Evolutionary conservation across 2,797 vertebrate genomes (phyloP).

Genomic region (Lates japonicus): DNA sequence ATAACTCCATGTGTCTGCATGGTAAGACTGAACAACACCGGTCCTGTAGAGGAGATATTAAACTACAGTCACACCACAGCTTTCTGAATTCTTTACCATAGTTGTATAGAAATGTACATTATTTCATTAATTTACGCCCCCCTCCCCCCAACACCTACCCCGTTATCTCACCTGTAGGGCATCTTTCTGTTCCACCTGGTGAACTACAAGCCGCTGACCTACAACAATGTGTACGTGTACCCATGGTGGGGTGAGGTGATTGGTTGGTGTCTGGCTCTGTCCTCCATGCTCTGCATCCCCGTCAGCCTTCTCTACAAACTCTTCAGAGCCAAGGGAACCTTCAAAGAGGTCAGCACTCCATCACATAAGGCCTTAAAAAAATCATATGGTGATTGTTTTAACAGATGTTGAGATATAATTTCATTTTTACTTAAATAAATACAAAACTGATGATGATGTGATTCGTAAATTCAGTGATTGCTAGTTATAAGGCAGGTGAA

Average conservation of each 20-base stretch:
- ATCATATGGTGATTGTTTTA: no score
- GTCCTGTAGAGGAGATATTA: no score
- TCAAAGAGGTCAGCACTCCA: slow-evolving; percentile 87
- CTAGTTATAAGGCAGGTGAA: no score
- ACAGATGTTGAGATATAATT: no score
- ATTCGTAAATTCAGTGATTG: no score
- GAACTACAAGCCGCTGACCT: slow-evolving; percentile 94
- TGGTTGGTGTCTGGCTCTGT: slow-evolving; percentile 92
- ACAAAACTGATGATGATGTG: no score
- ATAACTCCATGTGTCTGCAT: slow-evolving; percentile 96
- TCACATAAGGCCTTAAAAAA: no score
- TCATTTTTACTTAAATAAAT: no score
- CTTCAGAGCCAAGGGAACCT: slow-evolving; percentile 88
- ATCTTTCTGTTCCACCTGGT: slow-evolving; percentile 94
- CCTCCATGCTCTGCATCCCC: slow-evolving; percentile 95
- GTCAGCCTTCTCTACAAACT: slow-evolving; percentile 90
- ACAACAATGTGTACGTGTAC: slow-evolving; percentile 93
- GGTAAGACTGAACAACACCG: slow-evolving; percentile 79
- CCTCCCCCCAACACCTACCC: no score
- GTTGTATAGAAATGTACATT: neutral
- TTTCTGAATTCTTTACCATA: neutral
- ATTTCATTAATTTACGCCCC: neutral
- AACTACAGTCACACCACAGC: neutral
- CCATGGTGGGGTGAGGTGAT: slow-evolving; percentile 96
- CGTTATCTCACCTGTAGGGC: slow-evolving; percentile 67